Percentiles rank a stretch among this genome's conserved stretches.
phyloP scores from a whole-genome alignment of 2,113 vertebrate genomes.

The Heteronetta atricapilla region DNA sequence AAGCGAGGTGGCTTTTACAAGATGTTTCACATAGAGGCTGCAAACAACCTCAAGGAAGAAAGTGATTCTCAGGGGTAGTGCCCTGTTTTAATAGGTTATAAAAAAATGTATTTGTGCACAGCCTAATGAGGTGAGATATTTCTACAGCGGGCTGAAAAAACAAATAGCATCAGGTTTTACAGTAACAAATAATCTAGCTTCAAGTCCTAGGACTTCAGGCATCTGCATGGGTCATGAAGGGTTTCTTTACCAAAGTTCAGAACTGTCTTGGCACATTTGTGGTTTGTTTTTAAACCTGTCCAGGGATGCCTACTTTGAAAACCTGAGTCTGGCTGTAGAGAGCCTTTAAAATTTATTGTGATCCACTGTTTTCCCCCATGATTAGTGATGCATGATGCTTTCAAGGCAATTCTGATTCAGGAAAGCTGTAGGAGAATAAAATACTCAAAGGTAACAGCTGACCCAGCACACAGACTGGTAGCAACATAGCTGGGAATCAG shows the following conservation, averaged over 20 bases:
- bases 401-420: background rate
- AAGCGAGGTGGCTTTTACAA: background rate
- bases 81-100: background rate
- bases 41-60: background rate
- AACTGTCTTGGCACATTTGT: background rate
- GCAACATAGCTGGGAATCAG: background rate
- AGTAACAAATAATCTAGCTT: background rate
- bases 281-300: background rate
- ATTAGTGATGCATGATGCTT: background rate
- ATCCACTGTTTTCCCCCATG: background rate
- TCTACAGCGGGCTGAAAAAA: background rate
- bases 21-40: background rate
- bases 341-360: background rate
- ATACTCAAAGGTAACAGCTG: background rate
- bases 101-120: background rate
- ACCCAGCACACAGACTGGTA: background rate
- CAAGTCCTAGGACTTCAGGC: background rate
- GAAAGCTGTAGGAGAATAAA: background rate
- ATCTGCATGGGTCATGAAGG: background rate
- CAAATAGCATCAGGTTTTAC: background rate
- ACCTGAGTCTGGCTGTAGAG: background rate
- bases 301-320: background rate
- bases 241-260: background rate
- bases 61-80: background rate
- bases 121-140: background rate